Base-by-base conservation (phyloP, 2,888 invertebrate species). In the Camptogramma bilineatum region DNA sequence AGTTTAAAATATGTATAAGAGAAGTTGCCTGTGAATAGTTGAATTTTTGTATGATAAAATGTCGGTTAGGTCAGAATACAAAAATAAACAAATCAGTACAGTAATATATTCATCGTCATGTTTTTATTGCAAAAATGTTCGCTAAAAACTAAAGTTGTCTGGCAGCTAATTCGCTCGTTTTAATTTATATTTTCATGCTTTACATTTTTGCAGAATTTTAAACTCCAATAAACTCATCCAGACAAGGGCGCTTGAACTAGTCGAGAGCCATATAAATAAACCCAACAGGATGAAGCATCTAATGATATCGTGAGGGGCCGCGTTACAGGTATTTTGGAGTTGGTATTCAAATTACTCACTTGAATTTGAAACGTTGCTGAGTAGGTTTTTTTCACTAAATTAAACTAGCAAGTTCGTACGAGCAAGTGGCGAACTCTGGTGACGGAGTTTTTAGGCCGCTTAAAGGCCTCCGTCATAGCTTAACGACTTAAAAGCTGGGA, bases 141-240 rank as follows among this genome's bases (percentile, higher is more conserved):
- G 28, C 34, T 28, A 16, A 34, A 46, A 39, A 17, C 44, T 44
- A 13, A 52, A 58, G 16, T 59, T 51, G 2, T 48, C 18, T 18
- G 18, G 50, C 42, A 31, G 61, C 54, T 50, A 54, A 50, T 61
- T 51, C 18, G 1, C 39, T 18, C 42, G 24, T 61, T 53, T 46
- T n/a, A 53, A 16, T 28, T 31, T 46, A 17, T 54, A 31, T 60
- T 34, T 42, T 18, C n/a, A 19, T 28, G 34, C 34, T 24, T 53
- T 24, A 47, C 46, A 24, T 52, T 48, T 63, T 44, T 16, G 17
- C 46, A 44, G 39, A 59, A 64, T 59, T 66, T 53, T 59, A 66
- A 64, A 62, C 62, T 62, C 61, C 64, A 61, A 68, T 66, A 61
- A 68, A 68, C 61, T 68, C 66, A 68, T 68, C 62, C 60, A 63